Evolutionary conservation across 2,113 vertebrate genomes (phyloP).

Genomic region (Heloderma charlesbogerti): DNA sequence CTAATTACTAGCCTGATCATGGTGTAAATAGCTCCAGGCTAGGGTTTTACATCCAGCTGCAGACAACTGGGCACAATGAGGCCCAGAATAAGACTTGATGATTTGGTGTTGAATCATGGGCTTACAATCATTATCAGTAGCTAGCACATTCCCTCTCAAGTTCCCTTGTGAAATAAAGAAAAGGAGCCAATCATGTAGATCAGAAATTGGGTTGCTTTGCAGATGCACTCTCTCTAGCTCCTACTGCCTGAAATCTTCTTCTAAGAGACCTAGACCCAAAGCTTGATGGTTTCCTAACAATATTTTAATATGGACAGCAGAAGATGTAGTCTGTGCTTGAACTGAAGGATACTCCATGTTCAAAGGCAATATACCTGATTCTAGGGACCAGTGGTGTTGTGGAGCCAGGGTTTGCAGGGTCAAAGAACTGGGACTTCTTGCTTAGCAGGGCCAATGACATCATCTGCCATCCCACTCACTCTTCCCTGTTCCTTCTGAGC

Average conservation of each 20-base stretch:
- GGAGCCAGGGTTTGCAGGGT: background rate
- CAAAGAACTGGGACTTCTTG: no score
- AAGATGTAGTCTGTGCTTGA: background rate
- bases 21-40: conserved; percentile 96
- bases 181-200: conserved; percentile 67
- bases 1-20: conserved; percentile 98
- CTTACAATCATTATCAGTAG: conserved; percentile 68
- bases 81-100: conserved; percentile 75
- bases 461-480: no score
- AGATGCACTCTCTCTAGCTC: conserved; percentile 72
- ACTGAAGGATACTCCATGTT: conserved; percentile 40
- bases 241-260: conserved; percentile 65
- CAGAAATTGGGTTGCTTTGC: conserved; percentile 63
- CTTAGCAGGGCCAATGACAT: no score
- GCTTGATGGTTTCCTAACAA: conserved; percentile 69
- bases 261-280: conserved; percentile 50
- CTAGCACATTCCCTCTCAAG: conserved; percentile 63
- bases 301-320: conserved; percentile 79
- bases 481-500: no score
- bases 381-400: no score
- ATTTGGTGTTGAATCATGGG: conserved; percentile 61
- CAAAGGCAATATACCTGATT: background rate
- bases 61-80: conserved; percentile 77
- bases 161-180: conserved; percentile 69
- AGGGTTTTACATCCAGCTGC: conserved; percentile 83